Base-by-base conservation (phyloP, 2,113 vertebrate species). In the Melospiza georgiana region DNA sequence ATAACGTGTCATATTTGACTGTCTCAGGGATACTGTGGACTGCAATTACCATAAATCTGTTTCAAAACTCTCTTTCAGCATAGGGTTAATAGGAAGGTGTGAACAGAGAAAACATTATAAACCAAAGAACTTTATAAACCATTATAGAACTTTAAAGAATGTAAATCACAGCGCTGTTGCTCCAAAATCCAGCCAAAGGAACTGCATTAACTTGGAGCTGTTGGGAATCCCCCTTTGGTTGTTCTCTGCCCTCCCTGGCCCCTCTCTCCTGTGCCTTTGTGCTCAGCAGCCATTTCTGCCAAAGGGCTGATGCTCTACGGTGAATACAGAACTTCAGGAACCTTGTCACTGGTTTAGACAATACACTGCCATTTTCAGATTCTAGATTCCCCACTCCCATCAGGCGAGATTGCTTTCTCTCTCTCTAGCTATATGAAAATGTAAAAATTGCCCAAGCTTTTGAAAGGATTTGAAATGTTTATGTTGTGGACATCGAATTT, bases 1-100 rank as follows among this genome's bases (percentile, higher is more conserved):
- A 91, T 90, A 90, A 93, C 52, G 24, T 82, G 86, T 95, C 93
- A 80, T 73, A 89, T 90, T 81, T 95, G 84, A 75, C 85, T 88
- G 74, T 97, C 85, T 94, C 73, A 61, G 91, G 82, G 86, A 52
- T 43, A 41, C 81, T 88, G 1, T 71, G 80, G 84, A 81, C 43
- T 57, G 65, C 46, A 61, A 31, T 90, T 96, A 76, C 79, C 54
- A 54, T 58, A 66, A 80, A 82, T 62, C 57, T 84, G 44, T 65
- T 94, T 84, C 73, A 81, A 43, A 90, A 88, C 63, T 86, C 46
- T 13, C 35, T 75, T 51, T 75, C 54, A 68, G 65, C 35, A 92
- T 28, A 61, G 65, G 76, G 92, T 61, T 92, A 89, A 75, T 24
- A 24, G 24, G 48, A 74, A 68, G 58, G 83, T 82, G 76, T 44